A percentile compares a stretch with the other conserved stretches of the same genome.
These are phyloP conservation scores for Camponotus fellah DNA, from an alignment of 2,888 invertebrate species.

Conservation along the genomic window DNA sequence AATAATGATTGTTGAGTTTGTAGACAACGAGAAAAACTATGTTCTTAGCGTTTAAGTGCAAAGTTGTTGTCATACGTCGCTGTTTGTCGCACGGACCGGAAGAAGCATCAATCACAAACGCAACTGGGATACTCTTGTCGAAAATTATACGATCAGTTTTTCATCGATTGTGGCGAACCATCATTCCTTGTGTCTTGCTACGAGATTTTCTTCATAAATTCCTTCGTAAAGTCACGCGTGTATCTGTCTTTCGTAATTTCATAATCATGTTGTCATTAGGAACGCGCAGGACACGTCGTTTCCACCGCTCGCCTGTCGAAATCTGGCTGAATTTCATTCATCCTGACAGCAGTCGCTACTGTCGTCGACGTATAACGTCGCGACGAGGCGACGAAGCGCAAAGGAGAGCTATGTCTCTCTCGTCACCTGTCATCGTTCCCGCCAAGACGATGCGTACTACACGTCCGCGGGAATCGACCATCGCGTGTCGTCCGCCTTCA, in stretches of 20 bases:
- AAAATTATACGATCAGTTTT: constrained; percentile 9
- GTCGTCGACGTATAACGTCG: neutral
- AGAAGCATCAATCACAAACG: constrained; percentile 42
- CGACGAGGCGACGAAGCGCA: neutral
- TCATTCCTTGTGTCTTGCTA: neutral
- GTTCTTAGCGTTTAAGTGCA: neutral
- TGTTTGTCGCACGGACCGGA: constrained; percentile 12
- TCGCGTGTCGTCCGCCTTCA: constrained; percentile 39
- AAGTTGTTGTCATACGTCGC: constrained; percentile 15
- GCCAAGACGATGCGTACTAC: constrained; percentile 47
- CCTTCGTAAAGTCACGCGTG: neutral
- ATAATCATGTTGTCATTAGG: neutral
- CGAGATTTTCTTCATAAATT: neutral
- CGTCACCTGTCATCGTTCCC: constrained; percentile 57
- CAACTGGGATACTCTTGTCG: neutral
- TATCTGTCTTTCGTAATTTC: neutral
- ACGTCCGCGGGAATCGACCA: constrained; percentile 31
- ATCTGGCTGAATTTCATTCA: constrained; percentile 9
- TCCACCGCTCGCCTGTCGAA: neutral
- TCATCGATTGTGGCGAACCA: neutral
- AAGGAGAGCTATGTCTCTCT: constrained; percentile 39
- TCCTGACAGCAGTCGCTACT: neutral
- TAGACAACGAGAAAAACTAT: neutral
- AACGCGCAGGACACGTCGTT: neutral
- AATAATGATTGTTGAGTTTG: constrained; percentile 14